These are phyloP conservation scores for Baronia brevicornis DNA, from an alignment of 2,888 invertebrate genomes.

Conservation along the genomic window DNA sequence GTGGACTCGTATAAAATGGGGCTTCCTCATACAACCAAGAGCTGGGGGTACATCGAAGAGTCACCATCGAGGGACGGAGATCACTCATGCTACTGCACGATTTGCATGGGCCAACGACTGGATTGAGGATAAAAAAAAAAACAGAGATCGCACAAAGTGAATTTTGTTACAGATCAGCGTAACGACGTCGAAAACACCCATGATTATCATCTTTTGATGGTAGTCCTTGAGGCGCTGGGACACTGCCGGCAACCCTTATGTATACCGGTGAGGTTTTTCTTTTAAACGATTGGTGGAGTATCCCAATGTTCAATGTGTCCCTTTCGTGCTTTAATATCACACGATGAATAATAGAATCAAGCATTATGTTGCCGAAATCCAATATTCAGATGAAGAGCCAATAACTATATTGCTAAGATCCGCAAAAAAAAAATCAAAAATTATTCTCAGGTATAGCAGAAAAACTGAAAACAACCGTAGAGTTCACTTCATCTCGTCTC, in stretches of 20 bases:
- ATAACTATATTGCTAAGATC: too few species aligned
- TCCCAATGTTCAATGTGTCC: slow-evolving; percentile 53
- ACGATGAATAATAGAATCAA: too few species aligned
- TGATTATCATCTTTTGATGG: slow-evolving; percentile 76
- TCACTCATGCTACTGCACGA: slow-evolving; percentile 33
- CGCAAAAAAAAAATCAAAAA: too few species aligned
- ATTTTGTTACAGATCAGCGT: slow-evolving; percentile 76
- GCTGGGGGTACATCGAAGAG: slow-evolving; percentile 9
- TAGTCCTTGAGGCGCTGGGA: slow-evolving; percentile 70
- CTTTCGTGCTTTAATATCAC: slow-evolving; percentile 34
- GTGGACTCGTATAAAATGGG: slow-evolving; percentile 13
- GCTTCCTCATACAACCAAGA: slow-evolving; percentile 14
- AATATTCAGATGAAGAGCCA: too few species aligned
- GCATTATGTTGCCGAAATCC: too few species aligned
- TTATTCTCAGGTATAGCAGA: too few species aligned
- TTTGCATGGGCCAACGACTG: slow-evolving; percentile 55
- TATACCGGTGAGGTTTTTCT: slow-evolving; percentile 66
- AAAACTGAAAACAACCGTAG: too few species aligned
- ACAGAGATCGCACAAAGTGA: slow-evolving; percentile 65
- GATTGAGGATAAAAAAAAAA: slow-evolving; percentile 39
- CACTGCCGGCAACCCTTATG: slow-evolving; percentile 57
- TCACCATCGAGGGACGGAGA: slow-evolving; percentile 34
- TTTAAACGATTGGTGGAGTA: slow-evolving; percentile 43
- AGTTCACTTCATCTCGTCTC: too few species aligned
- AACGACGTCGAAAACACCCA: slow-evolving; percentile 74